These are phyloP conservation scores for Corythucha ciliata DNA, from an alignment of 2,888 invertebrate species.

Conservation along the genomic window DNA sequence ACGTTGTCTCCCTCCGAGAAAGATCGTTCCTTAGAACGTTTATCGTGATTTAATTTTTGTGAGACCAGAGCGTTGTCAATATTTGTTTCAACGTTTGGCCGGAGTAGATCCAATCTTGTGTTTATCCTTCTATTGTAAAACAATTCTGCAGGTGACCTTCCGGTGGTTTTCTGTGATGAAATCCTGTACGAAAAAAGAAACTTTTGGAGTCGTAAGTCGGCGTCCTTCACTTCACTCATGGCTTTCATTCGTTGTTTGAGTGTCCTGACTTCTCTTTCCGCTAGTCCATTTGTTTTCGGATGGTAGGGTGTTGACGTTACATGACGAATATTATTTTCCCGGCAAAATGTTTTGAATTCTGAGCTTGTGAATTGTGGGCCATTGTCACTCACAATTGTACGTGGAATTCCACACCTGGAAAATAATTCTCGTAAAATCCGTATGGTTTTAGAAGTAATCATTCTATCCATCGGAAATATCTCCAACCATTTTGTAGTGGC, in stretches of 20 bases:
- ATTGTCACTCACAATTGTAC: slow-evolving; percentile 15
- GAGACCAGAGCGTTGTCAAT: slow-evolving; percentile 1
- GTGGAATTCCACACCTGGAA: slow-evolving; percentile 29
- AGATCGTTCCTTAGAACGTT: not conserved
- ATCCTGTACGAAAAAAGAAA: slow-evolving; percentile 25
- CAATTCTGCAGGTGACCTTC: slow-evolving; percentile 31
- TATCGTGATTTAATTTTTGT: slow-evolving; percentile 2
- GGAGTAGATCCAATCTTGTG: slow-evolving; percentile 29
- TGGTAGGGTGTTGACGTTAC: slow-evolving; percentile 29
- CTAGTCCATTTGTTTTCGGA: slow-evolving; percentile 34
- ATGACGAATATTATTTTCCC: not conserved
- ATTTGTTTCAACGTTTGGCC: not conserved
- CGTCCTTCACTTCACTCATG: slow-evolving; percentile 13
- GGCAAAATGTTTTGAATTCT: slow-evolving; percentile 1
- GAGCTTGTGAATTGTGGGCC: slow-evolving; percentile 5
- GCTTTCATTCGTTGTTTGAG: slow-evolving; percentile 29
- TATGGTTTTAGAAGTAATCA: not conserved
- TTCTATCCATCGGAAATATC: slow-evolving; percentile 20
- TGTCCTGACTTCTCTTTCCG: slow-evolving; percentile 35
- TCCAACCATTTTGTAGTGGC: slow-evolving; percentile 31
- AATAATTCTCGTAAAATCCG: not conserved
- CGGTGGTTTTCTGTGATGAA: slow-evolving; percentile 29
- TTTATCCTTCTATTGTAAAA: slow-evolving; percentile 30
- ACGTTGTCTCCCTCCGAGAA: slow-evolving; percentile 4
- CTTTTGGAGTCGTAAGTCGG: slow-evolving; percentile 23